Conservation (phyloP, 2,113 vertebrate species). For the Chaenocephalus aceratus region DNA sequence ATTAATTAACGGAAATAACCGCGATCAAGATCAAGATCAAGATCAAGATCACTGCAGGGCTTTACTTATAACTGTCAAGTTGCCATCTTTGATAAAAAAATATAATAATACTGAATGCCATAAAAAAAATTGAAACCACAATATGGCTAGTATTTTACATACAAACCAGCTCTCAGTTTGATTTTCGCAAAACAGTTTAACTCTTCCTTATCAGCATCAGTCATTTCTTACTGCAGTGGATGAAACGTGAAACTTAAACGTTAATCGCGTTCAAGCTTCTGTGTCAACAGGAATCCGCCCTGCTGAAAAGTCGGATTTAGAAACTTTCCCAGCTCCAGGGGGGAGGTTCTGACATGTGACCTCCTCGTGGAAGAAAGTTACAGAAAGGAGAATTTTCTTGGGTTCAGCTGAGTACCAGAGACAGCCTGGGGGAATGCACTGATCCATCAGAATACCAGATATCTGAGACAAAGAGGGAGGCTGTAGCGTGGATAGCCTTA, state of each 20-base stretch:
- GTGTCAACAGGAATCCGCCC: slow-evolving; percentile 8
- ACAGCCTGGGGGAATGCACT: slow-evolving; percentile 41
- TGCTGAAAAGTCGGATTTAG: slow-evolving; percentile 25
- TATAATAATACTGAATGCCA: background rate
- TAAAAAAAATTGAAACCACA: slow-evolving; percentile 1
- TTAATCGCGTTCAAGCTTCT: background rate
- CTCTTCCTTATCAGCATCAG: background rate
- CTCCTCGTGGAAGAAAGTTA: slow-evolving; percentile 16
- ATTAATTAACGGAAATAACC: background rate
- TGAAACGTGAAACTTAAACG: slow-evolving; percentile 5
- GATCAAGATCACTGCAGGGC: background rate
- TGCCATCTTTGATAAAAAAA: background rate
- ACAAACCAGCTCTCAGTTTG: background rate
- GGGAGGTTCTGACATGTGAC: slow-evolving; percentile 43
- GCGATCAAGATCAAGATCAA: background rate
- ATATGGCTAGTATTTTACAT: background rate
- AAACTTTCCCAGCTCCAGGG: slow-evolving; percentile 2
- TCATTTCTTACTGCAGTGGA: background rate
- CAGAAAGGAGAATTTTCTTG: slow-evolving; percentile 18
- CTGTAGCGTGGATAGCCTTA: slow-evolving; percentile 2
- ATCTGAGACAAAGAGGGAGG: background rate
- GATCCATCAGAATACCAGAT: slow-evolving; percentile 52
- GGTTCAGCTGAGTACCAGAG: slow-evolving; percentile 37
- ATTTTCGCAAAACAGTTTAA: slow-evolving; percentile 7
- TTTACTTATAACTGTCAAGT: slow-evolving; percentile 1